phyloP scores from a whole-genome alignment of 2,113 vertebrate species.

The human (Homo sapiens) region DNA sequence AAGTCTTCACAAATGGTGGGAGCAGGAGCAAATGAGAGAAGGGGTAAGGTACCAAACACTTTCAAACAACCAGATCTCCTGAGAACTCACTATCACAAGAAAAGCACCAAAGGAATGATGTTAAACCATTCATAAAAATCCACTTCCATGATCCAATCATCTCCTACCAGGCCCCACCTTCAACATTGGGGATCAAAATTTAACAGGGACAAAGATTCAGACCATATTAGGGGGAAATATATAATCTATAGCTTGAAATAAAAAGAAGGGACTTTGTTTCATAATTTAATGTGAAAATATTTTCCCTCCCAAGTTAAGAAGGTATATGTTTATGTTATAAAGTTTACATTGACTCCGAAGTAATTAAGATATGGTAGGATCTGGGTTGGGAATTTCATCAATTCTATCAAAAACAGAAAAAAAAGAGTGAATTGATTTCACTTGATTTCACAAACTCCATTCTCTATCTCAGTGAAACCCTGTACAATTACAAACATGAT shows the following conservation, averaged over 20 bases:
- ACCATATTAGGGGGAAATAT: too few species aligned
- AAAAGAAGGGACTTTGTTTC: background rate
- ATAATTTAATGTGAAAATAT: background rate
- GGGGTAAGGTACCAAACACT: too few species aligned
- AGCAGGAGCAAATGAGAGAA: too few species aligned
- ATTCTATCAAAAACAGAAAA: background rate
- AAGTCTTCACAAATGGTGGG: too few species aligned
- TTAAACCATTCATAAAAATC: too few species aligned
- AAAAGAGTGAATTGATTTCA: background rate
- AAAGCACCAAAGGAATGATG: too few species aligned
- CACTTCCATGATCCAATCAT: too few species aligned
- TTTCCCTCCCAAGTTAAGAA: background rate
- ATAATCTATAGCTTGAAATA: background rate
- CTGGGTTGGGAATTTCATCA: background rate
- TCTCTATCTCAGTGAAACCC: background rate
- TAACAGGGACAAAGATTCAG: too few species aligned
- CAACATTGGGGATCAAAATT: too few species aligned
- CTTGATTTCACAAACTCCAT: background rate
- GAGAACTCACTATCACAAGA: too few species aligned
- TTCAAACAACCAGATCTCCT: too few species aligned
- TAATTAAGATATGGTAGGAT: background rate
- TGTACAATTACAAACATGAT: background rate
- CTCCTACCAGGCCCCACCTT: too few species aligned
- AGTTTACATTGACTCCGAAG: background rate
- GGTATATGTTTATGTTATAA: background rate